Percentiles rank a stretch among this genome's conserved stretches.
phyloP scores from a whole-genome alignment of 2,888 invertebrate species.

The Scotopteryx bipunctaria region DNA sequence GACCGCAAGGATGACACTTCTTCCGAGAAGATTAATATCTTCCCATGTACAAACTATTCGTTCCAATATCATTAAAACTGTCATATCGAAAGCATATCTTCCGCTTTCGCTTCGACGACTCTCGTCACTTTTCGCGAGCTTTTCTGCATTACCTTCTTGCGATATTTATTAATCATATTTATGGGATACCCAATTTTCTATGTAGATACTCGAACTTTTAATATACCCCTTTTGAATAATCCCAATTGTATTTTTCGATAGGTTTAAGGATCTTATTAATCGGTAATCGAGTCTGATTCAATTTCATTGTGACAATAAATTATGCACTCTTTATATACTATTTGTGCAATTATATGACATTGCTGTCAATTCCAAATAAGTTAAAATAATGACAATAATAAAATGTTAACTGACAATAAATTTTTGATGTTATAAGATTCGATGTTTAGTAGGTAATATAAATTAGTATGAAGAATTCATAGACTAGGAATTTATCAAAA shows the following conservation, averaged over 20 bases:
- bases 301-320: constrained; percentile 67
- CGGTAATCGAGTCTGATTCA: constrained; percentile 43
- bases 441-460: constrained; percentile 57
- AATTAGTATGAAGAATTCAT: constrained; percentile 44
- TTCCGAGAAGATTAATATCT: constrained; percentile 50
- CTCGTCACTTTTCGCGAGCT: constrained; percentile 61
- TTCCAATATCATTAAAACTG: constrained; percentile 51
- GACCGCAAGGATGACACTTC: constrained; percentile 48
- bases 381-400: constrained; percentile 62
- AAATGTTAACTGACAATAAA: constrained; percentile 64
- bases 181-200: constrained; percentile 58
- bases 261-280: constrained; percentile 56
- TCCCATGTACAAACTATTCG: constrained; percentile 60
- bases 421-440: constrained; percentile 59
- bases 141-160: constrained; percentile 55
- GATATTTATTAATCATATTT: constrained; percentile 67
- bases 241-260: constrained; percentile 74
- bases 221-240: constrained; percentile 61
- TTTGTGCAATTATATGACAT: constrained; percentile 67
- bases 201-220: constrained; percentile 68
- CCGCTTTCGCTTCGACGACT: constrained; percentile 64
- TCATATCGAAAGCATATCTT: constrained; percentile 79
- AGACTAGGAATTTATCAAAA: constrained; percentile 44
- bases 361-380: constrained; percentile 70
- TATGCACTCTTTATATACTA: constrained; percentile 55